phyloP scores from a whole-genome alignment of 1,140 invertebrate species.

The Conopomorpha cramerella region DNA sequence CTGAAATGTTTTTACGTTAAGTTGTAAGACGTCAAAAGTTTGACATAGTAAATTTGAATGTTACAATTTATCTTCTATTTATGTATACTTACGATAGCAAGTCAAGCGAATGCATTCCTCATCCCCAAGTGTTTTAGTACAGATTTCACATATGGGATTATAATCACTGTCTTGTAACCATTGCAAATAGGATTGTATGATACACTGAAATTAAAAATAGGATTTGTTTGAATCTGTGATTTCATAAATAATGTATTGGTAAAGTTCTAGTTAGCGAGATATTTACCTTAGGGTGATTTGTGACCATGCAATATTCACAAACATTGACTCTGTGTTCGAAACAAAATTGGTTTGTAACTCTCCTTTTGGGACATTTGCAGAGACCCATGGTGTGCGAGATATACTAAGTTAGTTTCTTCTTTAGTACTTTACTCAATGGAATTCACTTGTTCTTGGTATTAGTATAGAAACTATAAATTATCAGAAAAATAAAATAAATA shows the following conservation, averaged over 20 bases:
- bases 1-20: no score
- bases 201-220: constrained; percentile 89
- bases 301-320: constrained; percentile 96
- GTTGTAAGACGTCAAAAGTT: no score
- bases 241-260: background rate
- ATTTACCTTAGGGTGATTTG: constrained; percentile 90
- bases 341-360: constrained; percentile 97
- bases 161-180: constrained; percentile 98
- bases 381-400: constrained; percentile 92
- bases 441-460: no score
- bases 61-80: no score
- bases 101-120: constrained; percentile 87
- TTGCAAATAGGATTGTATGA: constrained; percentile 95
- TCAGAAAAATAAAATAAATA: no score
- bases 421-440: no score
- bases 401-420: no score
- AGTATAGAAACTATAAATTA: no score
- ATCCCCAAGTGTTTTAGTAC: constrained; percentile 75
- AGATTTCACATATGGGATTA: constrained; percentile 87
- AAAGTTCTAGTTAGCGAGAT: background rate
- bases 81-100: constrained; percentile 86
- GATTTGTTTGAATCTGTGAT: no score
- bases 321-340: constrained; percentile 98
- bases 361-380: constrained; percentile 95
- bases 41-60: no score